These are phyloP conservation scores for Tipula helvola DNA, from an alignment of 2,888 invertebrate genomes.

Conservation along the genomic window DNA sequence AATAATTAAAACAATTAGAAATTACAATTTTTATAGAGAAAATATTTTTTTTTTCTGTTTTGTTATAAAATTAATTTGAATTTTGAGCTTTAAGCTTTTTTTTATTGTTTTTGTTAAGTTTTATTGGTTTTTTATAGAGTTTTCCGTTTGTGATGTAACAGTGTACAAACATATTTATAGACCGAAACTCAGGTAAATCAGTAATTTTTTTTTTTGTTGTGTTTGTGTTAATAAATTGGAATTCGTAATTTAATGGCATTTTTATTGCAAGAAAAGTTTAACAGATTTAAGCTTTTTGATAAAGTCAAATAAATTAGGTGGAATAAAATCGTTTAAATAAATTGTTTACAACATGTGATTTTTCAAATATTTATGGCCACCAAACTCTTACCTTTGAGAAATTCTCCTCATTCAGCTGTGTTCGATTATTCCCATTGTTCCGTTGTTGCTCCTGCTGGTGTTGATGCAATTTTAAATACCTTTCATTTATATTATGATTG, in stretches of 20 bases:
- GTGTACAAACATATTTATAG: neutral
- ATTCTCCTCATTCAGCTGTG: constrained; percentile 12
- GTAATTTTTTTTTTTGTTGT: neutral
- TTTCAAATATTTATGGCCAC: neutral
- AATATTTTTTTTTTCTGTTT: neutral
- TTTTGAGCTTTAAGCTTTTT: neutral
- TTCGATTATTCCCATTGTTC: neutral
- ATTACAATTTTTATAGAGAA: neutral
- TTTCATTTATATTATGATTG: neutral
- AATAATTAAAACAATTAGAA: neutral
- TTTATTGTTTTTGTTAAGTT: neutral
- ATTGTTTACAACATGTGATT: neutral
- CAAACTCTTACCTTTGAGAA: constrained; percentile 11
- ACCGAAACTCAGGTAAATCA: neutral
- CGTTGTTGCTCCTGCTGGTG: neutral
- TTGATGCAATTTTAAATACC: neutral
- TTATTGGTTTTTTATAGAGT: neutral
- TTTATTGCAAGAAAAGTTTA: neutral
- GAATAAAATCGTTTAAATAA: neutral
- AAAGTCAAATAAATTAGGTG: neutral
- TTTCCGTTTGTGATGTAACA: neutral
- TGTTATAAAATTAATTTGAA: neutral
- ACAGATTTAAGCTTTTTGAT: neutral
- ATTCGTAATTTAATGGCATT: neutral
- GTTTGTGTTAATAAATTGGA: neutral